Percentiles rank a stretch among this genome's conserved stretches.
Conservation (phyloP, 2,888 invertebrate genomes). For the Bugulina stolonifera region DNA sequence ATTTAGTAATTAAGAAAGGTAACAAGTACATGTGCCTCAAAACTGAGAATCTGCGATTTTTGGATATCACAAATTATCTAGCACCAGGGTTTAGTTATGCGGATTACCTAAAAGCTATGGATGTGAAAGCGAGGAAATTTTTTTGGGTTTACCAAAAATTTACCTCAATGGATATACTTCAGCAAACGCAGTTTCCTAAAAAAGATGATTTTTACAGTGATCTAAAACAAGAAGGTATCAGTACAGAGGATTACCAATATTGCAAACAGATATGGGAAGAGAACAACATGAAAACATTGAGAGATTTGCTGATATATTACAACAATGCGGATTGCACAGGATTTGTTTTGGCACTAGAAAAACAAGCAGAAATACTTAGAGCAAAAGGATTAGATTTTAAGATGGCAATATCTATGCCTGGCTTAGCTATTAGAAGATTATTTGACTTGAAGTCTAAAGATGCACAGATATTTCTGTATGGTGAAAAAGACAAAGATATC, state of each 20-base stretch:
- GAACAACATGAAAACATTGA: background rate
- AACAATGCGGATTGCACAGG: conserved; percentile 16
- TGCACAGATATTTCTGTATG: background rate
- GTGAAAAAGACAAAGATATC: background rate
- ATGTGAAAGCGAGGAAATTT: background rate
- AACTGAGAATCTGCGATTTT: background rate
- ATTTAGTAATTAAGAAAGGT: conserved; percentile 2
- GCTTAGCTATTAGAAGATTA: background rate
- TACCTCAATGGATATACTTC: background rate
- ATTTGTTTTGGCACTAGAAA: background rate
- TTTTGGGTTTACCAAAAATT: conserved; percentile 18
- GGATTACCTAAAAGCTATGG: conserved; percentile 8
- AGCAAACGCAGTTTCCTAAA: background rate
- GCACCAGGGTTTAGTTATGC: background rate
- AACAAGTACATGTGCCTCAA: background rate
- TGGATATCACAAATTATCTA: conserved; percentile 3
- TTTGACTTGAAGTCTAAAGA: background rate
- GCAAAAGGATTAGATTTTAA: background rate
- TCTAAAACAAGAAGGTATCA: background rate
- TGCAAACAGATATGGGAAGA: background rate
- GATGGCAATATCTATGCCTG: background rate
- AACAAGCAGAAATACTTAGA: background rate
- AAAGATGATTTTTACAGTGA: conserved; percentile 9
- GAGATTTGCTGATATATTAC: background rate
- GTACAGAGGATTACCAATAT: background rate